Conservation (phyloP, 2,888 invertebrate species). For the Pristionchus japonicus region DNA sequence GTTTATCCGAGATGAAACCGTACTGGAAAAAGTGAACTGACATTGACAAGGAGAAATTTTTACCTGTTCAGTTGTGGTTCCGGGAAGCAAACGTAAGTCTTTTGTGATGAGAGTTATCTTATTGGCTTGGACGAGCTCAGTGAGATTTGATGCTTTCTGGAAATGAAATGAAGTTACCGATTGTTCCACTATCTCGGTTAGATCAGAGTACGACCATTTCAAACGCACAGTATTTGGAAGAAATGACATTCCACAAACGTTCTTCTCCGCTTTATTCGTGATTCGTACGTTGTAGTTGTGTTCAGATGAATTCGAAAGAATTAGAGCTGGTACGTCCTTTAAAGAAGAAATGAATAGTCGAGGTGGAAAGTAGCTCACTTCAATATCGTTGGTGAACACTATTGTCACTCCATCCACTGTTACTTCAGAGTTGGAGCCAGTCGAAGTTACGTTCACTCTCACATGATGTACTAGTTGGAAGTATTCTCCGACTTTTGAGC, state of each 20-base stretch:
- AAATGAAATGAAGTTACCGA: background rate
- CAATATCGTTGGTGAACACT: no score
- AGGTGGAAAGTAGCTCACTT: no score
- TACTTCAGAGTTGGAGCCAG: background rate
- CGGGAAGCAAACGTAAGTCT: background rate
- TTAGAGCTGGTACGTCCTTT: no score
- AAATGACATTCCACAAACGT: background rate
- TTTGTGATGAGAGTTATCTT: background rate
- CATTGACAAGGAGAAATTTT: background rate
- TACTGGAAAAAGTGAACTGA: background rate
- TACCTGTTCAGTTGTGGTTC: background rate
- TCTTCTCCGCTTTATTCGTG: background rate
- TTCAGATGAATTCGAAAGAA: background rate
- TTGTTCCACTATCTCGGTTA: background rate
- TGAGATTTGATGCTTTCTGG: background rate
- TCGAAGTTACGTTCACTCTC: background rate
- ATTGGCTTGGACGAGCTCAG: background rate
- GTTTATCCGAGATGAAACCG: background rate
- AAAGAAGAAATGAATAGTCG: background rate
- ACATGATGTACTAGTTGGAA: background rate
- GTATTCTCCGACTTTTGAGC: no score
- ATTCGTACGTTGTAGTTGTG: background rate
- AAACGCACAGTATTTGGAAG: background rate
- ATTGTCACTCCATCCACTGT: background rate
- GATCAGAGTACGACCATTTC: no score